phyloP scores from a whole-genome alignment of 2,797 vertebrate genomes.

The Eremophila alpestris region DNA sequence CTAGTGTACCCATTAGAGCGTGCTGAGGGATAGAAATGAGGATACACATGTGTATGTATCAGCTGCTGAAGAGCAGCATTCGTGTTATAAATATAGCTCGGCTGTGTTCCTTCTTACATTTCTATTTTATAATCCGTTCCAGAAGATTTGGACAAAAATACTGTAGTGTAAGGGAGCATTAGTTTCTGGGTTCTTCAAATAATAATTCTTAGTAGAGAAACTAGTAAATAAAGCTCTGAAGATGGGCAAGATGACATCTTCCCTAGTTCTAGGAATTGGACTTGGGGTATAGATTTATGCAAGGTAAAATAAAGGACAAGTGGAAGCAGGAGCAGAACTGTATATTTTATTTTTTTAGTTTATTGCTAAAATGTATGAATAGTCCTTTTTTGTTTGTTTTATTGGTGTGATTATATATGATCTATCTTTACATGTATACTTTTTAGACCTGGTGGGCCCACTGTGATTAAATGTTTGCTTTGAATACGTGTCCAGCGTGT shows the following conservation, averaged over 20 bases:
- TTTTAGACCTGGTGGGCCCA: slow-evolving; percentile 31
- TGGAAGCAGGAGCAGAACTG: slow-evolving; percentile 10
- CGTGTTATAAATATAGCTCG: slow-evolving; percentile 51
- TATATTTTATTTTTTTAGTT: slow-evolving; percentile 52
- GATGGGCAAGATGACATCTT: slow-evolving; percentile 40
- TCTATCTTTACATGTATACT: slow-evolving; percentile 45
- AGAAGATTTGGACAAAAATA: slow-evolving; percentile 66
- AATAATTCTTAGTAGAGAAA: slow-evolving; percentile 50
- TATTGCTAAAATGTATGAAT: slow-evolving; percentile 58
- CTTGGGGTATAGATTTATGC: slow-evolving; percentile 43
- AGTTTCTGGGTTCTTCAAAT: slow-evolving; percentile 46
- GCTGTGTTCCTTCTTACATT: slow-evolving; percentile 59
- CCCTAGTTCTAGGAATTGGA: slow-evolving; percentile 6
- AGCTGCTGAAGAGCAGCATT: slow-evolving; percentile 47
- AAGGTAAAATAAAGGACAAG: slow-evolving; percentile 56
- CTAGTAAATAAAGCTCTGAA: slow-evolving; percentile 59
- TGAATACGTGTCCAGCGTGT: slow-evolving; percentile 47
- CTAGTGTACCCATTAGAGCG: slow-evolving; percentile 47
- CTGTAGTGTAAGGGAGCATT: slow-evolving; percentile 31
- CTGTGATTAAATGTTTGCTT: slow-evolving; percentile 62
- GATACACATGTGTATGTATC: slow-evolving; percentile 62
- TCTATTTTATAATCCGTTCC: slow-evolving; percentile 65
- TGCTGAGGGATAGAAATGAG: slow-evolving; percentile 44
- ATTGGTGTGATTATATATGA: slow-evolving; percentile 53
- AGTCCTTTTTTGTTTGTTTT: slow-evolving; percentile 60